These are phyloP conservation scores for Drosophila bipectinata DNA, from an alignment of 1,140 invertebrate genomes.

Conservation along the genomic window DNA sequence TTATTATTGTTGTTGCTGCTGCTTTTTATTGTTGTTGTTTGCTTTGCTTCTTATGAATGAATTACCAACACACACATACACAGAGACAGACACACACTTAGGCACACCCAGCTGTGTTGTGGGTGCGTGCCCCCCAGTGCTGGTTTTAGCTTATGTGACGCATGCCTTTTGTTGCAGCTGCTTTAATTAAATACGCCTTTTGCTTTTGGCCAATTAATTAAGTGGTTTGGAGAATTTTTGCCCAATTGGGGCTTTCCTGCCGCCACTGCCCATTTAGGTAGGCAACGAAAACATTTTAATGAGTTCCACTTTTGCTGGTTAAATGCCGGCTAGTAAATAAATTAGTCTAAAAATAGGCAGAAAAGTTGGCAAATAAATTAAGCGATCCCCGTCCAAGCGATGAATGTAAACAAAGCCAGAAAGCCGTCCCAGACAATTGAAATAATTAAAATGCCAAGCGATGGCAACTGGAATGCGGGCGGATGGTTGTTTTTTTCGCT, in stretches of 20 bases:
- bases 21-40: constrained; percentile 54
- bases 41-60: constrained; percentile 64
- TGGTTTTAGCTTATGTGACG: constrained; percentile 8
- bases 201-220: constrained; percentile 67
- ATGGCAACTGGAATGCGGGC: constrained; percentile 64
- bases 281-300: constrained; percentile 58
- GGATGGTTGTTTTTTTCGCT: constrained; percentile 8
- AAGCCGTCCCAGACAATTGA: constrained; percentile 59
- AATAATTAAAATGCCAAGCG: constrained; percentile 78
- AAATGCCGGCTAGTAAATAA: constrained; percentile 58
- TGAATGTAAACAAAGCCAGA: constrained; percentile 62
- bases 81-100: constrained; percentile 1
- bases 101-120: constrained; percentile 27
- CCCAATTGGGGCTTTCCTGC: constrained; percentile 1
- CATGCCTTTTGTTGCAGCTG: constrained; percentile 21
- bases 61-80: constrained; percentile 22
- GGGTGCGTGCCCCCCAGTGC: constrained; percentile 23
- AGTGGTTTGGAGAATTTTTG: constrained; percentile 35
- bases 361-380: constrained; percentile 68
- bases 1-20: constrained; percentile 62
- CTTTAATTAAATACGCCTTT: constrained; percentile 65
- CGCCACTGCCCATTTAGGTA: constrained; percentile 67
- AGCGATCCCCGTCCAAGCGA: constrained; percentile 14
- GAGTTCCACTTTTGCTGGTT: constrained; percentile 16
- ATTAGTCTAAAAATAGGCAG: constrained; percentile 63